These are phyloP conservation scores for Bryconaethiops microstoma DNA, from an alignment of 2,797 vertebrate species.

Conservation along the genomic window DNA sequence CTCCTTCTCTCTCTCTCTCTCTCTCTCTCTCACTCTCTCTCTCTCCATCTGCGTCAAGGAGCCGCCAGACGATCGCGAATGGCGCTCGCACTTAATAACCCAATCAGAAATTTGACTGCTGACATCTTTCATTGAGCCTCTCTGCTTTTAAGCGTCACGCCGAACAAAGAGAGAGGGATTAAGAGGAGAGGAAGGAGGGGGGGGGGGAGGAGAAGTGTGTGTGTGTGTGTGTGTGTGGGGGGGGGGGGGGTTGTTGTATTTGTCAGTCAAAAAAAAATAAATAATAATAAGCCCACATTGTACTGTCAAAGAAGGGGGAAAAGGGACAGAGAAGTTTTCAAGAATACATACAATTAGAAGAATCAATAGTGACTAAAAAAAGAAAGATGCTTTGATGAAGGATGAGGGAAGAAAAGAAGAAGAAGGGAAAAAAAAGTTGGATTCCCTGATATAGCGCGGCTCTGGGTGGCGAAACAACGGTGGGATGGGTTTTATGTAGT, in stretches of 20 bases:
- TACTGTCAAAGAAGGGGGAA: slow-evolving; percentile 74
- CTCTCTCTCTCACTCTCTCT: slow-evolving; percentile 27
- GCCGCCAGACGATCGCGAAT: slow-evolving; percentile 70
- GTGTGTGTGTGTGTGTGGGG: too few species aligned
- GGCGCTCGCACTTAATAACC: slow-evolving; percentile 83
- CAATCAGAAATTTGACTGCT: slow-evolving; percentile 86
- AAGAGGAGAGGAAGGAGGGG: slow-evolving; percentile 61
- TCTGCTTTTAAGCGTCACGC: slow-evolving; percentile 78
- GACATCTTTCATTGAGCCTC: slow-evolving; percentile 73
- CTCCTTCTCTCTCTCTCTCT: slow-evolving; percentile 19
- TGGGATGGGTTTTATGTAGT: background rate
- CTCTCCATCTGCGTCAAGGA: slow-evolving; percentile 80
- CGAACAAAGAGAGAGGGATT: slow-evolving; percentile 80
- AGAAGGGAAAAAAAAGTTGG: slow-evolving; percentile 39
- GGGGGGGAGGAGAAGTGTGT: slow-evolving; percentile 50
- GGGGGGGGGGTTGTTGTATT: slow-evolving; percentile 78
- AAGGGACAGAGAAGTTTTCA: slow-evolving; percentile 71
- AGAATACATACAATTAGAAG: slow-evolving; percentile 65
- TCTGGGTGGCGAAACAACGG: background rate
- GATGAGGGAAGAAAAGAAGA: slow-evolving; percentile 41
- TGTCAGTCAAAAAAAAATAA: slow-evolving; percentile 81
- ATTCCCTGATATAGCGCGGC: slow-evolving; percentile 16
- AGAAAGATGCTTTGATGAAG: slow-evolving; percentile 68
- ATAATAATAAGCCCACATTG: slow-evolving; percentile 77
- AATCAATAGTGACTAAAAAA: slow-evolving; percentile 52